Evolutionary conservation across 2,797 vertebrate species (phyloP).

Genomic region (Poeciliopsis turneri): DNA sequence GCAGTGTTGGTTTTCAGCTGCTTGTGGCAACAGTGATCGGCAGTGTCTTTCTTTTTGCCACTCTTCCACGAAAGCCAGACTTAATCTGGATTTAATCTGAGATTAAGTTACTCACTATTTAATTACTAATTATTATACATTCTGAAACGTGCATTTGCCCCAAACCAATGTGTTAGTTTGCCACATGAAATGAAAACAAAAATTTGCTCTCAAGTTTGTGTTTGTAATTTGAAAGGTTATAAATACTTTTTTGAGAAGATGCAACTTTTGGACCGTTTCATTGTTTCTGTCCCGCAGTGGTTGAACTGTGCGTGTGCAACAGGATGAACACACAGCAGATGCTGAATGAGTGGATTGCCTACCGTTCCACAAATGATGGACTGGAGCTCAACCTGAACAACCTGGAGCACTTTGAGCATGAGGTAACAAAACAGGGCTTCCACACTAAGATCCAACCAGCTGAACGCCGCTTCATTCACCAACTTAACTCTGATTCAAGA

Average conservation of each 20-base stretch:
- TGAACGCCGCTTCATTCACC: not conserved
- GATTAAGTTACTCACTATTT: not conserved
- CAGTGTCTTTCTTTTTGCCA: not conserved
- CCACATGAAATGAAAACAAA: not conserved
- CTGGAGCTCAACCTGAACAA: slow-evolving; percentile 70
- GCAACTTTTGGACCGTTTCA: not conserved
- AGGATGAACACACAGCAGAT: slow-evolving; percentile 76
- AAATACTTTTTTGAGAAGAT: not conserved
- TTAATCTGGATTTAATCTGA: not conserved
- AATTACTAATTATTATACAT: not conserved
- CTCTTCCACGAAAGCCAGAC: not conserved
- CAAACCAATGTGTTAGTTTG: not conserved
- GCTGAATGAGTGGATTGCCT: slow-evolving; percentile 86
- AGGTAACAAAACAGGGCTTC: slow-evolving; percentile 73
- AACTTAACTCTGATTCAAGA: no score
- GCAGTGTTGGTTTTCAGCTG: not conserved
- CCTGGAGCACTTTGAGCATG: slow-evolving; percentile 87
- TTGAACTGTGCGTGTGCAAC: slow-evolving; percentile 85
- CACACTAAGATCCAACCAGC: not conserved
- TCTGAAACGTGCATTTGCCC: not conserved
- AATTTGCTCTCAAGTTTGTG: not conserved
- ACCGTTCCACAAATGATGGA: slow-evolving; percentile 76
- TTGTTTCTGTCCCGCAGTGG: slow-evolving; percentile 80
- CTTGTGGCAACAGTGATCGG: not conserved
- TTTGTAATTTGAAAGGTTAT: not conserved